Evolutionary conservation across 2,888 invertebrate species (phyloP).

Genomic region (Mesorhabditis sp.): DNA sequence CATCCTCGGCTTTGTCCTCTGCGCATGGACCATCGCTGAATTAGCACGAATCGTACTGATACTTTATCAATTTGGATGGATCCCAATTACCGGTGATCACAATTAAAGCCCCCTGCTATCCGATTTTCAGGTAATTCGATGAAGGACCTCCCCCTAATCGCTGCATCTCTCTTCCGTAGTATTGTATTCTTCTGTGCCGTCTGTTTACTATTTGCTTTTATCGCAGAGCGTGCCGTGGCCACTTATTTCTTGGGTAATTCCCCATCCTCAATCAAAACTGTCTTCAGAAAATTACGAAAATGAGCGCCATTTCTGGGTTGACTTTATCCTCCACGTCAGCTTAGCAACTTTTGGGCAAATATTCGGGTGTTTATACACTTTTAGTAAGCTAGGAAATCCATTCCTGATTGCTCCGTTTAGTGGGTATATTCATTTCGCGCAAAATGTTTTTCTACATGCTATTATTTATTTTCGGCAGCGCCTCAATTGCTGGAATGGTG

Average conservation of each 20-base stretch:
- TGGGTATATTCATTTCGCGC: neutral
- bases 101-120: no score
- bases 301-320: conserved; percentile 4
- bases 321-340: neutral
- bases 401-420: neutral
- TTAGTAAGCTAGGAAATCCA: conserved; percentile 1
- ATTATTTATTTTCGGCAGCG: neutral
- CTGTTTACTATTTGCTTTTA: neutral
- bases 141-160: neutral
- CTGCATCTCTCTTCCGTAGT: neutral
- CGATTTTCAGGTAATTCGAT: neutral
- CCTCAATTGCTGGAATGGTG: neutral
- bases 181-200: neutral
- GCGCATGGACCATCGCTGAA: neutral
- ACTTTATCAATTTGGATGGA: neutral
- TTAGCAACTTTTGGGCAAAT: conserved; percentile 1
- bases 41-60: neutral
- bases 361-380: neutral
- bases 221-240: neutral
- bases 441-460: neutral
- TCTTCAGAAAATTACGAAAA: neutral
- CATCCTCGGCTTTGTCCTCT: neutral
- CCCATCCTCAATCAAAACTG: neutral
- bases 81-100: neutral
- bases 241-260: neutral